Base-by-base conservation (phyloP, 2,888 invertebrate genomes). In the Trachelus tabidus region DNA sequence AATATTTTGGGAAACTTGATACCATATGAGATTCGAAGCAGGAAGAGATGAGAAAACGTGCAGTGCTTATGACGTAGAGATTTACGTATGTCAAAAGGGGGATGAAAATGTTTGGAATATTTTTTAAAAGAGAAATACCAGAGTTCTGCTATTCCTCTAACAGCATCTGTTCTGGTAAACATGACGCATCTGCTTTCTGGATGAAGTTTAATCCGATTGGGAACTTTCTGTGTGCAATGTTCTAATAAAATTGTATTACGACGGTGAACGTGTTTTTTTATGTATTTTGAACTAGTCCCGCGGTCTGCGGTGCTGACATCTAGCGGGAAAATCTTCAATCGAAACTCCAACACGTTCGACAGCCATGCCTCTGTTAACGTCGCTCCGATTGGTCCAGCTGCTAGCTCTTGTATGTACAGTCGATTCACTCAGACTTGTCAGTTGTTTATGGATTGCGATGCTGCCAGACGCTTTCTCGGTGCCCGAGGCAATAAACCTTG, bases 391-490 rank as follows among this genome's bases (percentile, higher is more conserved):
- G 71, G 71, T 33, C 71, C 71, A 33, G 31, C 31, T 31, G 71
- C 82, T 81, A 83, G 77, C 81, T 83, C 81, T 79, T 81, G 82
- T 85, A 89, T 80, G 82, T 85, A 89, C 80, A 75, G 82, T 86
- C 75, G 37, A 79, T 84, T 89, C 86, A 40, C 69, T 85, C 75
- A 78, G 83, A 88, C 86, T 87, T 86, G 77, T 78, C 31, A 68
- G 73, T 35, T 76, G 75, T 79, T 77, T 81, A 77, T 77, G 56
- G 71, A 73, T 77, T 33, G 68, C 75, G 76, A 73, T 76, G 73
- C 73, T 80, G 78, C 78, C 77, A 80, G 78, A 74, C 80, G 78
- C 76, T 85, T 85, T 86, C 83, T 83, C 84, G 82, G 79, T 80
- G 80, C 79, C 79, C 81, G 77, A 77, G 76, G 79, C 79, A 79